Conservation (phyloP, 30 jellyfish, hydroid and myxozoan species). For the Mastigias papua region DNA sequence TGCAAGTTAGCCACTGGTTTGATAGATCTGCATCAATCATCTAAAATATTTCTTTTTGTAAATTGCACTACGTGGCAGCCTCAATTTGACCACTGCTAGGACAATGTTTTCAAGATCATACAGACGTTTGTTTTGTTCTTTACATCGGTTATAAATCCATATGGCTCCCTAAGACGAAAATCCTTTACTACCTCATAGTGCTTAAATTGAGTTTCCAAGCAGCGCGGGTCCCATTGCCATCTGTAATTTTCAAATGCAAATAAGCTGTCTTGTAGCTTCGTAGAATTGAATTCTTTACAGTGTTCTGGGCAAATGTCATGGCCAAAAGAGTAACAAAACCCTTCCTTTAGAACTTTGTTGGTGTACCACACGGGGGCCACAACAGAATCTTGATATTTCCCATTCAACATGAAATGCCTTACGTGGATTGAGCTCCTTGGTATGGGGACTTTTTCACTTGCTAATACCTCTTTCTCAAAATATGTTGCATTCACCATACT, state of each 20-base stretch:
- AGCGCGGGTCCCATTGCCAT: constrained; percentile 69
- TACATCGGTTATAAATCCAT: background rate
- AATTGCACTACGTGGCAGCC: too few relatives aligned
- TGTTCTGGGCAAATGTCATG: constrained; percentile 42
- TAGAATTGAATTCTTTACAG: constrained; percentile 29
- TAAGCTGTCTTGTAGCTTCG: constrained; percentile 24
- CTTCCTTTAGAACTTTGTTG: background rate
- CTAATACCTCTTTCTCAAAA: constrained; percentile 30
- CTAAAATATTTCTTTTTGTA: background rate
- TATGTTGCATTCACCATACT: constrained; percentile 42
- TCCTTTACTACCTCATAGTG: background rate
- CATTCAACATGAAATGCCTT: constrained; percentile 35
- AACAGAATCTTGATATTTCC: constrained; percentile 9
- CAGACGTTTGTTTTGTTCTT: background rate
- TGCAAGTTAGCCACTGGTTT: too few relatives aligned
- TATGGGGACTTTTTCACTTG: constrained; percentile 42
- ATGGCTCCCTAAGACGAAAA: background rate
- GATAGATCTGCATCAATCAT: background rate
- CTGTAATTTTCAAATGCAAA: constrained; percentile 50
- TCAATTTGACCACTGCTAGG: background rate
- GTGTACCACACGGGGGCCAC: constrained; percentile 10
- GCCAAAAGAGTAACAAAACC: constrained; percentile 24
- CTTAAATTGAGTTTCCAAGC: constrained; percentile 7
- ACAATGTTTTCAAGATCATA: background rate
- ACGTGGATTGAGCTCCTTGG: constrained; percentile 51